These are phyloP conservation scores for Vireo griseus DNA, from an alignment of 2,797 vertebrate species.

Conservation along the genomic window DNA sequence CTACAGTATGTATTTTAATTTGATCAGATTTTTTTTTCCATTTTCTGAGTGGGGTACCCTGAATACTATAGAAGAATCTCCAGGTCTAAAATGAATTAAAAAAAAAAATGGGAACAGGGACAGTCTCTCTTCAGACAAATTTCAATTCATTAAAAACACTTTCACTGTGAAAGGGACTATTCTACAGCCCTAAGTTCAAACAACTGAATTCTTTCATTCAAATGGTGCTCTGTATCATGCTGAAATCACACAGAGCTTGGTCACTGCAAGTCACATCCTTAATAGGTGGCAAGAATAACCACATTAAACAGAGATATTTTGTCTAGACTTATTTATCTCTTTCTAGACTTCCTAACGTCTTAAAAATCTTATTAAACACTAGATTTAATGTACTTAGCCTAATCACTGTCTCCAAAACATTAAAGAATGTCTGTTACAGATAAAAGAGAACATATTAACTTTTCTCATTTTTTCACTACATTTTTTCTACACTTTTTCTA, in stretches of 20 bases:
- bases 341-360: not conserved
- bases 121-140: not conserved
- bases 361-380: not conserved
- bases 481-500: not conserved
- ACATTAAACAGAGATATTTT: slow-evolving; percentile 4
- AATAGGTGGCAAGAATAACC: not conserved
- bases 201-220: not conserved
- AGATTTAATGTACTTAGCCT: not conserved
- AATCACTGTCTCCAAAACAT: not conserved
- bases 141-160: not conserved
- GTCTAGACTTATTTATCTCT: not conserved
- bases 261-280: not conserved
- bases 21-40: not conserved
- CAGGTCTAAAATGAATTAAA: not conserved
- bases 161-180: not conserved
- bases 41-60: not conserved
- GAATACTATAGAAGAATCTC: not conserved
- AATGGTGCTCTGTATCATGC: not conserved
- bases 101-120: not conserved
- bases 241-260: not conserved
- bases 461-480: not conserved
- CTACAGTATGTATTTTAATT: not conserved
- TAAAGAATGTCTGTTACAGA: not conserved
- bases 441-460: not conserved
- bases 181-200: not conserved